Base-by-base conservation (phyloP, 2,888 invertebrate genomes). In the Lasioglossum morio region DNA sequence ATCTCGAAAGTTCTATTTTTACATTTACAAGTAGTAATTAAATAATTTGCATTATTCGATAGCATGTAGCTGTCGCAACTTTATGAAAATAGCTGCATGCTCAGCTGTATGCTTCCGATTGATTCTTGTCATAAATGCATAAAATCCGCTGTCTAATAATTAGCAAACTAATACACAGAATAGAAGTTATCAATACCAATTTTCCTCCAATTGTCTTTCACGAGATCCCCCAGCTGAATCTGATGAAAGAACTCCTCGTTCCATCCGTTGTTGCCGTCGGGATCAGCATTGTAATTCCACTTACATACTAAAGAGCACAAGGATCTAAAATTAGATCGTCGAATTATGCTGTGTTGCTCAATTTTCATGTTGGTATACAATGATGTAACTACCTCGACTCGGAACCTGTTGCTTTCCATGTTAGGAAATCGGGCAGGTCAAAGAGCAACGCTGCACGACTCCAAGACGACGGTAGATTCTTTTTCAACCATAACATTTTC, bases 271-370 rank as follows among this genome's bases (percentile, higher is more conserved):
- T 95, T 95, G 0, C 96, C 96, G 85, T 96, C 96, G 82, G 95
- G 95, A 87, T 96, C 96, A 88, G 97, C 97, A 95, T 97, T 97
- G 94, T 97, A 99, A 89, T 98, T 98, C 99, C 99, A 99, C 95
- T 99, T 99, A 94, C 99, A 99, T 5, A 98, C 98, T 81, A 98
- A 96, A 8, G 99, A 98, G 95, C 99, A 99, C 23, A 98, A 95
- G 0, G 99, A 99, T 93, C 99, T 97, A 87, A 81, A 94, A 94
- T 88, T 53, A 78, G 79, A 89, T 63, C 40, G 63, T 7, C 63
- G 43, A 66, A 19, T 69, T 72, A 19, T 74, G 53, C 23, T n/a
- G 19, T 34, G 14, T 72, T 60, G 12, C 4, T n/a, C 0, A 19
- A 74, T 63, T 63, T 70, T 19, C 57, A 5, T 5, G 60, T 69